Evolutionary conservation across 2,888 invertebrate genomes (phyloP).

Genomic region (Tanypteryx hageni): DNA sequence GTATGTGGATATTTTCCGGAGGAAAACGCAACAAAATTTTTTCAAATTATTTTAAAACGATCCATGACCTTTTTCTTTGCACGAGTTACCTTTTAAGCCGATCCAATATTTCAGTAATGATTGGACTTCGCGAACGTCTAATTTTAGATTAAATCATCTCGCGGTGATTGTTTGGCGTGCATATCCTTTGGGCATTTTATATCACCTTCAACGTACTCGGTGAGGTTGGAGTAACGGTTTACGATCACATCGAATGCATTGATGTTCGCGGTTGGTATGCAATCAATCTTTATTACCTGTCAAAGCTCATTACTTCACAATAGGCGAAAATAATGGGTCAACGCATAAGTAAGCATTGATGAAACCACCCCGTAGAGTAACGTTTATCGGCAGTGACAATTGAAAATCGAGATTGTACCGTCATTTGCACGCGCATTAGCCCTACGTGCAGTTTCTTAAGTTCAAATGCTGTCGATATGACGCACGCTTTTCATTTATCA

Average conservation of each 20-base stretch:
- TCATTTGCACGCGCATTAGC: too few relatives aligned
- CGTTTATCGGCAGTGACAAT: not conserved
- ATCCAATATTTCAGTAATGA: not conserved
- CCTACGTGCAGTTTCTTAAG: too few relatives aligned
- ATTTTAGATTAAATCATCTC: not conserved
- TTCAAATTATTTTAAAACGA: not conserved
- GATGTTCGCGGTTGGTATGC: not conserved
- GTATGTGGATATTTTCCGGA: not conserved
- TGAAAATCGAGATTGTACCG: conserved; percentile 7
- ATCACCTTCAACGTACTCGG: not conserved
- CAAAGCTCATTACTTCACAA: not conserved
- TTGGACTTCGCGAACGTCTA: not conserved
- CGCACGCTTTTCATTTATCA: too few relatives aligned
- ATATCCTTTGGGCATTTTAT: not conserved
- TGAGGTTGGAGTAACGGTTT: not conserved
- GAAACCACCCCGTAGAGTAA: not conserved
- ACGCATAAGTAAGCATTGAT: not conserved
- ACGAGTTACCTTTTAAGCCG: not conserved
- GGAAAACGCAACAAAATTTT: not conserved
- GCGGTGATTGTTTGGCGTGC: too few relatives aligned
- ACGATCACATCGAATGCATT: not conserved
- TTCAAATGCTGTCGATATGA: too few relatives aligned
- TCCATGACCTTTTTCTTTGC: not conserved
- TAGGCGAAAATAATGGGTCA: not conserved
- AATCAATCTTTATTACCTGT: not conserved